Conservation (phyloP, 2,113 vertebrate species). For the Burhinus bistriatus region DNA sequence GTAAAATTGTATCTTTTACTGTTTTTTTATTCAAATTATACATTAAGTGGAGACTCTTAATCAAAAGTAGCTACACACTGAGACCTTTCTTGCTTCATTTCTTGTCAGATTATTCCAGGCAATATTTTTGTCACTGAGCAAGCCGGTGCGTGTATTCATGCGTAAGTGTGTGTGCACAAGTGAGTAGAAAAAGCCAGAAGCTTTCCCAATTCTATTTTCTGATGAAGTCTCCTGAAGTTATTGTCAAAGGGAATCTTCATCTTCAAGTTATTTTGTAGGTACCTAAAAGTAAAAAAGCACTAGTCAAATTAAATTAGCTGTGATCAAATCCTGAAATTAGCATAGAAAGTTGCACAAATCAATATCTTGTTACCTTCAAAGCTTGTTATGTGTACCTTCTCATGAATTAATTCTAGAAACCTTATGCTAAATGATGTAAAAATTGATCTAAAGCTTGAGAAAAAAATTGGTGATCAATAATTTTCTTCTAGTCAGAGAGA, state of each 20-base stretch:
- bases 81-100: neutral
- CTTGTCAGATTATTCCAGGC: neutral
- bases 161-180: neutral
- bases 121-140: neutral
- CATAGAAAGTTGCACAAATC: constrained; percentile 58
- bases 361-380: constrained; percentile 73
- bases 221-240: neutral
- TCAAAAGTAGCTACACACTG: neutral
- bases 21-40: neutral
- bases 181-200: neutral
- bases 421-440: constrained; percentile 66
- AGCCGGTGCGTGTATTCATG: neutral
- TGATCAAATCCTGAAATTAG: constrained; percentile 65
- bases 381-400: constrained; percentile 57
- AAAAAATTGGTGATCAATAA: constrained; percentile 69
- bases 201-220: neutral
- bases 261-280: neutral
- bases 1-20: neutral
- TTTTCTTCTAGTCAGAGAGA: constrained; percentile 66
- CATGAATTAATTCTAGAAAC: constrained; percentile 64
- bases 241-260: constrained; percentile 28
- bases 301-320: constrained; percentile 69
- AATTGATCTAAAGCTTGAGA: constrained; percentile 69
- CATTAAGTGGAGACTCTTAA: neutral
- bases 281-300: constrained; percentile 30